Evolutionary conservation across 1,140 invertebrate genomes (phyloP).

Genomic region (Apis cerana): DNA sequence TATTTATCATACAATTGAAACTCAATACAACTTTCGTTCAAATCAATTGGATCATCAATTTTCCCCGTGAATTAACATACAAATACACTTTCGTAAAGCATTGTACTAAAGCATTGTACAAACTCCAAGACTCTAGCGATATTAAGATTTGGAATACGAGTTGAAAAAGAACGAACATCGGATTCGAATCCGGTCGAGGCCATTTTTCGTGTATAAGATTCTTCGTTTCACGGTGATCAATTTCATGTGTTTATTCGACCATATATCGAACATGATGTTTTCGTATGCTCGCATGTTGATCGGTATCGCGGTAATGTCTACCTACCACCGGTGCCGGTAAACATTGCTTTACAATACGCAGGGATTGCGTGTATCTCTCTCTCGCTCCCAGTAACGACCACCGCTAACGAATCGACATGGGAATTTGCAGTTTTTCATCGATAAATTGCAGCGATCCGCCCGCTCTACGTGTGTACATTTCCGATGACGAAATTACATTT

Average conservation of each 20-base stretch:
- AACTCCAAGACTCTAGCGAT: too few relatives aligned
- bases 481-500: conserved; percentile 12
- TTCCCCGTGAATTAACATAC: too few relatives aligned
- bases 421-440: conserved; percentile 6
- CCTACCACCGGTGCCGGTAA: neutral
- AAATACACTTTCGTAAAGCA: too few relatives aligned
- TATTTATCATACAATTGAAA: too few relatives aligned
- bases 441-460: neutral
- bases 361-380: neutral
- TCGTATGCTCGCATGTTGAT: neutral
- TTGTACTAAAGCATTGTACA: too few relatives aligned
- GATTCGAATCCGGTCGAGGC: conserved; percentile 36
- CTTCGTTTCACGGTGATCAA: conserved; percentile 15
- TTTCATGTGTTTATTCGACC: conserved; percentile 27
- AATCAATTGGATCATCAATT: too few relatives aligned
- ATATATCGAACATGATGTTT: neutral
- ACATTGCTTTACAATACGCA: conserved; percentile 16
- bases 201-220: neutral
- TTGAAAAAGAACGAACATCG: conserved; percentile 58
- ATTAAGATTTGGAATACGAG: too few relatives aligned
- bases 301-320: conserved; percentile 5
- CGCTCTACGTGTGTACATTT: neutral
- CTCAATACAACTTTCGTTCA: too few relatives aligned
- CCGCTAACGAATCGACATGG: neutral
- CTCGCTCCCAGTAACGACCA: neutral